These are phyloP conservation scores for Lepidurus arcticus DNA, from an alignment of 1,140 invertebrate species.

Conservation along the genomic window DNA sequence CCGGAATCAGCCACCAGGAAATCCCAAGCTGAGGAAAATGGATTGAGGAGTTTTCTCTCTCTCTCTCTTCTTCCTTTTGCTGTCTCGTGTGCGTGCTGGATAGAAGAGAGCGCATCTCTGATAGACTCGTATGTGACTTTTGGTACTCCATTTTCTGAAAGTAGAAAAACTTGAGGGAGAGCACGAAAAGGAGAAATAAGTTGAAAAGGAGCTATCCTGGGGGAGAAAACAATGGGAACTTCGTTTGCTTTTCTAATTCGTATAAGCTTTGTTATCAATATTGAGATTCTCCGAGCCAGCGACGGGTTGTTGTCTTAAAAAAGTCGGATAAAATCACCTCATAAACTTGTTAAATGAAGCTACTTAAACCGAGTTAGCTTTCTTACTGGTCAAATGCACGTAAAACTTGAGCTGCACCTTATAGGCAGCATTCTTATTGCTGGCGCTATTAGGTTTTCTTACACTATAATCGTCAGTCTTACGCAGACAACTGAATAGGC, in stretches of 20 bases:
- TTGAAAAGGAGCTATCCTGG: neutral
- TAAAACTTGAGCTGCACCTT: too few species aligned
- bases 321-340: neutral
- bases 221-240: neutral
- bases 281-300: neutral
- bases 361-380: neutral
- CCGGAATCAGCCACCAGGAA: slow-evolving; percentile 12
- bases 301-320: neutral
- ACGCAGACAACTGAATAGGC: slow-evolving; percentile 9
- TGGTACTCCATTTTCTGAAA: neutral
- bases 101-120: slow-evolving; percentile 3
- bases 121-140: slow-evolving; percentile 5
- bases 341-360: neutral
- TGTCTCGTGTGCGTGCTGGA: neutral
- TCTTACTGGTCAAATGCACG: too few species aligned
- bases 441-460: too few species aligned
- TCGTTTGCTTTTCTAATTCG: neutral
- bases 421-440: too few species aligned
- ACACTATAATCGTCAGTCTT: neutral
- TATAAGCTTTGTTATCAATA: neutral
- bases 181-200: neutral
- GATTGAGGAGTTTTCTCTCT: neutral
- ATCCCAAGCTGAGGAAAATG: slow-evolving; percentile 7
- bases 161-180: neutral
- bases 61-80: neutral